These are phyloP conservation scores for Acleris sparsana DNA, from an alignment of 2,888 invertebrate species.

Conservation along the genomic window DNA sequence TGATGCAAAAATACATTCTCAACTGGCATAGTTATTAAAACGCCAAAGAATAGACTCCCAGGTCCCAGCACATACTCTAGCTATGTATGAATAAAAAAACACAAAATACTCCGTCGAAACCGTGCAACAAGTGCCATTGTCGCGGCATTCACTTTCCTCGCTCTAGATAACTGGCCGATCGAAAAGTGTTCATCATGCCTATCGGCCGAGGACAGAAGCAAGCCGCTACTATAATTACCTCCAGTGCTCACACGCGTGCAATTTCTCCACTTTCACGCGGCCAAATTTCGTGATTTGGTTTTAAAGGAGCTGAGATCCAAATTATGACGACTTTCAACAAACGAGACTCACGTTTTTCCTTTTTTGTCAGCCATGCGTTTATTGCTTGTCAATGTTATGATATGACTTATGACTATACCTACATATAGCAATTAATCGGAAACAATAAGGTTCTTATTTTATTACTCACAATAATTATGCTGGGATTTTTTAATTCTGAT, in stretches of 20 bases:
- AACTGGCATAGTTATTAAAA: too few relatives aligned
- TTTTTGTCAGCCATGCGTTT: too few relatives aligned
- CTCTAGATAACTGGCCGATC: slow-evolving; percentile 42
- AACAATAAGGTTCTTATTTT: too few relatives aligned
- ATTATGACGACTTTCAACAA: background rate
- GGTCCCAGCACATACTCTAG: background rate
- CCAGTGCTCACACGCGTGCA: slow-evolving; percentile 42
- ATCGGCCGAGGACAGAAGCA: slow-evolving; percentile 36
- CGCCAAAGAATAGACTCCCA: too few relatives aligned
- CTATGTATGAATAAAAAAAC: background rate
- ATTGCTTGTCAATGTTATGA: too few relatives aligned
- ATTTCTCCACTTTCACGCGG: slow-evolving; percentile 51
- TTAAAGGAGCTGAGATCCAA: slow-evolving; percentile 19
- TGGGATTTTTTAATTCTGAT: too few relatives aligned
- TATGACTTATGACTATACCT: too few relatives aligned
- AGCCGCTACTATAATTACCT: slow-evolving; percentile 52
- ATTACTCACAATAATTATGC: too few relatives aligned
- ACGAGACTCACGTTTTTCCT: too few relatives aligned
- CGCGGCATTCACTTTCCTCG: slow-evolving; percentile 28
- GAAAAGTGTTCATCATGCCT: slow-evolving; percentile 40
- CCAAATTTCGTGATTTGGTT: slow-evolving; percentile 36
- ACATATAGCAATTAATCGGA: too few relatives aligned
- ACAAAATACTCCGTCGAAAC: background rate
- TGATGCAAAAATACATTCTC: too few relatives aligned
- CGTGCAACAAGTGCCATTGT: slow-evolving; percentile 1